Base-by-base conservation (phyloP, 2,113 vertebrate species). In the Corydoras maculifer region DNA sequence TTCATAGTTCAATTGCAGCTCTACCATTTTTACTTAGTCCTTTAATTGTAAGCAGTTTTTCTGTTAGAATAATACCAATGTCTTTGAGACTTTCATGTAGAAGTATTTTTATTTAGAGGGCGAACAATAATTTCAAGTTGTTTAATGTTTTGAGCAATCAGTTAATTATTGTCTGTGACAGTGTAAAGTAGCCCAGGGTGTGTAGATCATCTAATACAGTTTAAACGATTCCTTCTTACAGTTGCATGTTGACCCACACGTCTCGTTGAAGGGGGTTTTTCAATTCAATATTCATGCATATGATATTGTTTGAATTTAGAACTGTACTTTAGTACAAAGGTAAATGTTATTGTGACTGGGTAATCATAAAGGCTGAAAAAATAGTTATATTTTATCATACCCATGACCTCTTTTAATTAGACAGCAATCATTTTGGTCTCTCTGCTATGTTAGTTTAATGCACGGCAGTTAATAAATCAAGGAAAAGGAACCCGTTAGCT, bases 141-240 rank as follows among this genome's bases (percentile, higher is more conserved):
- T 60, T 69, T 65, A 67, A 66, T 59, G 77, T 70, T 79, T 67
- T 51, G 43, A 75, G 76, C 77, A 79, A 75, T 79, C 74, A 73
- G 70, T 76, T 68, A 62, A 31, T 54, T 18, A 78, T 59, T 58
- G 74, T 35, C 18, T 10, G 31, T 32, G 58, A 55, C 35, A 74
- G 69, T 74, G 72, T 75, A 69, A 72, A 29, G 58, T 75, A 69
- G 58, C 43, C 53, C 66, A 72, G 65, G 51, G 58, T 70, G 59
- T 75, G 58, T 65, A 69, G 72, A 30, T 69, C 68, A 72, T 55
- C 57, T 71, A 61, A 65, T 65, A 13, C 71, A 59, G 68, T 71
- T 53, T 61, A 53, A 50, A 48, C 48, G 49, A 63, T 70, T 74
- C 65, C 48, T 54, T 68, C 64, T 10, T 59, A 73, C 65, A 78